Percentiles rank a stretch among this genome's conserved stretches.
Evolutionary conservation across 1,140 invertebrate species (phyloP).

Genomic region (Chymomyza costata): DNA sequence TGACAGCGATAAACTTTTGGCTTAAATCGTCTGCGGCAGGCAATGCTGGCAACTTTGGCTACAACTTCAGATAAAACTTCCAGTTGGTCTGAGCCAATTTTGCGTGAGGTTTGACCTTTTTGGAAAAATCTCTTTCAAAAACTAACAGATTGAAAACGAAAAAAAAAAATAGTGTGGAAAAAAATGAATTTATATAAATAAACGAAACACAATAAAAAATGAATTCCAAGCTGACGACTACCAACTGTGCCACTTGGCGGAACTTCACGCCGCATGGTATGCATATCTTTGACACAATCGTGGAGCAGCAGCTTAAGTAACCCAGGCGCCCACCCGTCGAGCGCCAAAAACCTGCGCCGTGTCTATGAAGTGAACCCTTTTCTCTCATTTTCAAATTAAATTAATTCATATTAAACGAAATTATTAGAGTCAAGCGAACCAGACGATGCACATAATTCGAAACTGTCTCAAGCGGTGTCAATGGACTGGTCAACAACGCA

Average conservation of each 20-base stretch:
- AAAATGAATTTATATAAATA: conserved; percentile 54
- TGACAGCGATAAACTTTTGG: conserved; percentile 55
- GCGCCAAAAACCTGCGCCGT: no score
- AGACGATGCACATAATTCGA: conserved; percentile 12
- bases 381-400: conserved; percentile 51
- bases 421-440: conserved; percentile 55
- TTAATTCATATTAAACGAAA: conserved; percentile 70
- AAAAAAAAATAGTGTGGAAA: conserved; percentile 20
- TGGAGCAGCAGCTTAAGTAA: no score
- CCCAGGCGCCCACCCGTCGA: conserved; percentile 65
- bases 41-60: no score
- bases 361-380: conserved; percentile 64
- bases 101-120: conserved; percentile 64
- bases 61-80: no score
- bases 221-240: conserved; percentile 34
- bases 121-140: conserved; percentile 8
- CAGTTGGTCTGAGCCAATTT: conserved; percentile 50
- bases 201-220: conserved; percentile 11
- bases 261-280: conserved; percentile 68
- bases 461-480: conserved; percentile 36
- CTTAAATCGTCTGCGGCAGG: conserved; percentile 29
- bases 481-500: conserved; percentile 4
- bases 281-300: conserved; percentile 71
- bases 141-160: conserved; percentile 27
- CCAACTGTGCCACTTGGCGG: conserved; percentile 71